Percentiles rank a stretch among this genome's conserved stretches.
Conservation (phyloP, 2,888 invertebrate genomes). For the Mesoligia furuncula region DNA sequence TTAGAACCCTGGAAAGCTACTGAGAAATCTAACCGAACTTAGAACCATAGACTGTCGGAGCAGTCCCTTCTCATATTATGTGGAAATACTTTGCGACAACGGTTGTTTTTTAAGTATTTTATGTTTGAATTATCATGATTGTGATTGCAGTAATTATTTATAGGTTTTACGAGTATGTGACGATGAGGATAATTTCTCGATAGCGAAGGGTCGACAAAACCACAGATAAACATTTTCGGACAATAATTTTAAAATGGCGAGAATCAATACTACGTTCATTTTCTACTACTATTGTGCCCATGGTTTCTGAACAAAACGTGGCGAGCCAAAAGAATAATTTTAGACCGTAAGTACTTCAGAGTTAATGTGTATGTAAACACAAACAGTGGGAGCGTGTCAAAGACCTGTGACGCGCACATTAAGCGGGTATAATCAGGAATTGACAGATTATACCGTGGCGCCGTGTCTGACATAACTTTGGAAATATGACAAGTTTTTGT, state of each 20-base stretch:
- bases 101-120: neutral
- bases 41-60: neutral
- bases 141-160: neutral
- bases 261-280: neutral
- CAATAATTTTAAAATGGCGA: neutral
- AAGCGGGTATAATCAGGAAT: conserved; percentile 42
- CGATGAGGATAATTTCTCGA: conserved; percentile 15
- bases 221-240: neutral
- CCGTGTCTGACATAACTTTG: neutral
- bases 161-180: conserved; percentile 3
- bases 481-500: neutral
- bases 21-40: neutral
- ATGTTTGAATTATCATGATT: neutral
- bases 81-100: neutral
- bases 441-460: conserved; percentile 24
- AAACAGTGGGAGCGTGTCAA: conserved; percentile 51
- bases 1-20: neutral
- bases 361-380: conserved; percentile 50
- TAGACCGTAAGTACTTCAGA: conserved; percentile 19
- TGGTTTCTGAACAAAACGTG: neutral
- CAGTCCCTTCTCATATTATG: neutral
- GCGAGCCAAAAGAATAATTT: conserved; percentile 28
- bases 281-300: neutral
- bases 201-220: neutral
- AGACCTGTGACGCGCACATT: conserved; percentile 49